Base-by-base conservation (phyloP, 1,140 invertebrate species). In the Sitodiplosis mosellana region DNA sequence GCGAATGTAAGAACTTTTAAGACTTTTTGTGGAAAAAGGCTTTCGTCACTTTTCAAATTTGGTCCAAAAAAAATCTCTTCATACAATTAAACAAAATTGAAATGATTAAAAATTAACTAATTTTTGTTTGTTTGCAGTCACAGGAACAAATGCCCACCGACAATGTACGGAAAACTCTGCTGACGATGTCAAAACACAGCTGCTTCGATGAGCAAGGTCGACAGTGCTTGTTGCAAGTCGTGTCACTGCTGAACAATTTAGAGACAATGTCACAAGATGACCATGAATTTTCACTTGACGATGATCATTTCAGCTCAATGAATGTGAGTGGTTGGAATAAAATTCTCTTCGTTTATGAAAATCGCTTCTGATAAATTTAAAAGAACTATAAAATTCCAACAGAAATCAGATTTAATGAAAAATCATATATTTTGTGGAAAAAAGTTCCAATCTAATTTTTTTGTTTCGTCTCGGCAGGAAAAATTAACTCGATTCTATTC, bases 211-310 rank as follows among this genome's bases (percentile, higher is more conserved):
- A 66, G 33, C 69, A 72, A 48, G 71, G 74, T 48, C 72, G 68
- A 53, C 62, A 61, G 22, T 74, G 72, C 48, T 59, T 75, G 55
- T 70, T 73, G 53, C 71, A 75, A 53, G 59, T 74, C 50, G 52
- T 74, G 33, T 67, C 69, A 60, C 60, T 73, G 54, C 59, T 75
- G 45, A 71, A 73, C 51, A 72, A 71, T 53, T 59, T 70, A 14
- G 71, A 75, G 60, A 58, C 72, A 48, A 56, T 72, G 49, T 51
- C 55, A n/a, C 56, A 56, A 33, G 56, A 52, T 15, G 51, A 52
- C 10, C 3, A 27, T 10, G 27, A 27, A 27, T 27, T 27, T 27
- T 51, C 51, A 36, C 21, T 54, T 17, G 27, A 27, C 10, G 27
- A 27, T 10, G 27, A 27, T 5, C 27, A 27, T 27, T 27, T 27